Base-by-base conservation (phyloP, 2,113 vertebrate species). In the Oxygymnocypris stewartii region DNA sequence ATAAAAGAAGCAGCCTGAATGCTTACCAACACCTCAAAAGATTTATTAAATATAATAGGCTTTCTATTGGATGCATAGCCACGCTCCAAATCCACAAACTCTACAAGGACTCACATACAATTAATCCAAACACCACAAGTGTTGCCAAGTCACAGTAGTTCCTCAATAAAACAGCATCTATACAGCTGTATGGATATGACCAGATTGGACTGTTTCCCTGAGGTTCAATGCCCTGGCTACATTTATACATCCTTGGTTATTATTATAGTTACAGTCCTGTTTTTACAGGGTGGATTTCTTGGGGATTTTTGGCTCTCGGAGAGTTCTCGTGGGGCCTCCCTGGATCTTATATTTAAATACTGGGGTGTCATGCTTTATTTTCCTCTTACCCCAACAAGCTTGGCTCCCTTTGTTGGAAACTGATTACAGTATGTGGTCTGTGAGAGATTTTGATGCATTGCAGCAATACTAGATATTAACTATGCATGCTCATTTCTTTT, bases 261-360 rank as follows among this genome's bases (percentile, higher is more conserved):
- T 85, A 82, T 69, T 87, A 82, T 82, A 71, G 63, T 82, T 82
- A 25, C 65, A 87, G 67, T 31, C 61, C 59, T 82, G 47, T 82
- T 81, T 82, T 85, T 87, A 83, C 57, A 84, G 65, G 35, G 77
- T 76, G 28, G 44, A 79, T 79, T 84, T 87, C 74, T 59, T 84
- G 42, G 7, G 84, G n/a, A 31, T 63, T 61, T 67, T 77, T 67
- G 78, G n/a, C 65, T 42, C 7, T 74, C 54, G 4, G 14, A 54
- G 12, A 78, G 25, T 35, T 78, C 76, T 54, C 47, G 8, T 37
- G 59, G 44, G 81, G 80, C 25, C 75, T 84, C 40, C 65, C 31
- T n/a, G 67, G 59, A 67, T 82, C 23, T 85, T 61, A 79, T 78
- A 84, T 79, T 85, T 35, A 65, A 83, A 31, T 4, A 35, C 54